A percentile compares a stretch with the other conserved stretches of the same genome.
Conservation (phyloP, 1,140 invertebrate species). For the Micrasema minimum region DNA sequence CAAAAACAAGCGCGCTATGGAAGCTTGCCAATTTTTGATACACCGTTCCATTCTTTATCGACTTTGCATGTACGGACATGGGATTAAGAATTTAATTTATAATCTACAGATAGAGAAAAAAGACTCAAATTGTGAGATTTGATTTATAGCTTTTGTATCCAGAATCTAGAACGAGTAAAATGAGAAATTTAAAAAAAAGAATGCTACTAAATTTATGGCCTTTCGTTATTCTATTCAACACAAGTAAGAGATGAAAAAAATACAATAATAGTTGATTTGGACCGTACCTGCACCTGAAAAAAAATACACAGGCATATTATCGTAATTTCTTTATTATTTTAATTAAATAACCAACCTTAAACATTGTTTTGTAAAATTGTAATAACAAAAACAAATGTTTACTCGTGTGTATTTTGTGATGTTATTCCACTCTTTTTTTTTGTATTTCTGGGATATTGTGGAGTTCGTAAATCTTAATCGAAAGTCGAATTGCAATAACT, state of each 20-base stretch:
- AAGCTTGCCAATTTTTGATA: constrained; percentile 33
- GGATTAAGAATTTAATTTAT: not conserved
- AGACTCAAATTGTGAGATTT: not conserved
- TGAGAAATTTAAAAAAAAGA: not conserved
- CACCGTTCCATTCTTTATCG: constrained; percentile 19
- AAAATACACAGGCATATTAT: not conserved
- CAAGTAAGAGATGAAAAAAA: not conserved
- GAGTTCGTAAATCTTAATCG: no score
- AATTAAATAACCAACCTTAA: no score
- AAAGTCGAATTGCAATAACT: no score
- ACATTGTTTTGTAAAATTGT: no score
- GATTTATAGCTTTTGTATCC: not conserved
- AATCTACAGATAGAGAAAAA: not conserved
- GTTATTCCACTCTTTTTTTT: no score
- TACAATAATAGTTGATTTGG: not conserved
- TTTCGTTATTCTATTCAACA: not conserved
- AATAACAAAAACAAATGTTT: no score
- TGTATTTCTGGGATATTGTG: no score
- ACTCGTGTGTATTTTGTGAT: no score
- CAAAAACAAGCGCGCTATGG: constrained; percentile 23
- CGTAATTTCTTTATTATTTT: no score
- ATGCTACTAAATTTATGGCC: not conserved
- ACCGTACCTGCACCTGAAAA: not conserved
- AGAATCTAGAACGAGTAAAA: not conserved
- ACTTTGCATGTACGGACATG: constrained; percentile 7